Conservation (phyloP, 30 jellyfish, hydroid and myxozoan genomes). For the Catostylus mosaicus region DNA sequence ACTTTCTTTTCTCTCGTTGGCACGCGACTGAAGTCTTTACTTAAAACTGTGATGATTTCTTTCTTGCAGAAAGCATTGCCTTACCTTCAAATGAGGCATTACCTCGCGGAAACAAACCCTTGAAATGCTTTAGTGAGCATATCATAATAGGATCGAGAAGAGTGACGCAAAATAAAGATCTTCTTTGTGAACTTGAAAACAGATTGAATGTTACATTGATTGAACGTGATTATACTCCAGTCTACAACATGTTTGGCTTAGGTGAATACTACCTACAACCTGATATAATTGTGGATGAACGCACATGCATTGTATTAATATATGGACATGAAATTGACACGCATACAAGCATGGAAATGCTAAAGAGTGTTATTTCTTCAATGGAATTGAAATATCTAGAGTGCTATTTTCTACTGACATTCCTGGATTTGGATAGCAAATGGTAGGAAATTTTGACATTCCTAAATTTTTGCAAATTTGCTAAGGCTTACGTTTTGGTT, state of each 20-base stretch:
- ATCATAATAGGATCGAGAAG: conserved; percentile 60
- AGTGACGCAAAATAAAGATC: conserved; percentile 50
- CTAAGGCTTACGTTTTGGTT: too few relatives aligned
- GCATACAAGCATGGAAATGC: not conserved
- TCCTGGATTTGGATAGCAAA: not conserved
- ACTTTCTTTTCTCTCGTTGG: too few relatives aligned
- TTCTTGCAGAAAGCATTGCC: not conserved
- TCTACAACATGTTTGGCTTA: conserved; percentile 1
- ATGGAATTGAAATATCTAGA: conserved; percentile 41
- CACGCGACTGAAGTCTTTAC: too few relatives aligned
- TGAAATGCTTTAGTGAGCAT: conserved; percentile 72
- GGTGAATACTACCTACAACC: conserved; percentile 60
- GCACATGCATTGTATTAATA: conserved; percentile 60
- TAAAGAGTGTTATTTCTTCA: conserved; percentile 11
- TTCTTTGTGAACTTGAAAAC: conserved; percentile 71
- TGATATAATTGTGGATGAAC: conserved; percentile 72
- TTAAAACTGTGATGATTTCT: too few relatives aligned
- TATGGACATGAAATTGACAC: conserved; percentile 9
- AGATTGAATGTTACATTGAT: conserved; percentile 48
- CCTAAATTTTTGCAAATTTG: too few relatives aligned
- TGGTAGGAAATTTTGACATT: not conserved
- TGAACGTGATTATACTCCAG: conserved; percentile 48
- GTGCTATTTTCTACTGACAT: conserved; percentile 14
- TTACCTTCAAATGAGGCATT: not conserved
- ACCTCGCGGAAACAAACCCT: conserved; percentile 10